Evolutionary conservation across 2,888 invertebrate genomes (phyloP).

Genomic region (Drosophila seclusa): DNA sequence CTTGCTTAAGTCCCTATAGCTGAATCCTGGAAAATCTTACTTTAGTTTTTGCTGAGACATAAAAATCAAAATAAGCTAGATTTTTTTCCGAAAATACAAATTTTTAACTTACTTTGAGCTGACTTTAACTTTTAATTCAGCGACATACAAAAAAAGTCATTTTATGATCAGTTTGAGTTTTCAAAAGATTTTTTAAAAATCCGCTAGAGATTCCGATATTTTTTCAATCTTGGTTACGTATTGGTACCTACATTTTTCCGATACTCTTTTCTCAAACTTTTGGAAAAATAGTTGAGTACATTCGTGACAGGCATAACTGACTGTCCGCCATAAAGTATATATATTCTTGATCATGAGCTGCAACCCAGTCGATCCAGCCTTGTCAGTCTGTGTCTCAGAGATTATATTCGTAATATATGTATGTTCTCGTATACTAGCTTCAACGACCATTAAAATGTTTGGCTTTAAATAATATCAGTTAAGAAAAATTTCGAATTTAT

Average conservation of each 20-base stretch:
- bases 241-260: background rate
- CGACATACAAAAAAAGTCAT: too few species aligned
- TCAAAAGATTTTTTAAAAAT: too few species aligned
- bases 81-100: too few species aligned
- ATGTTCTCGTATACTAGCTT: too few species aligned
- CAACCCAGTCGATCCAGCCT: background rate
- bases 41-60: background rate
- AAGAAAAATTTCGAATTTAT: background rate
- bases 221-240: background rate
- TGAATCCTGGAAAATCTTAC: background rate
- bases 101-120: too few species aligned
- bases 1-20: background rate
- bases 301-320: background rate
- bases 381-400: background rate
- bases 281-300: background rate
- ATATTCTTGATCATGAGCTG: background rate
- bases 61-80: too few species aligned
- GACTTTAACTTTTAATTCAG: too few species aligned
- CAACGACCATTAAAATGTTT: too few species aligned
- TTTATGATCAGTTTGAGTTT: too few species aligned
- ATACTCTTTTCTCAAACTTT: background rate
- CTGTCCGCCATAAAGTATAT: background rate
- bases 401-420: background rate
- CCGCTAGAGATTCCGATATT: too few species aligned
- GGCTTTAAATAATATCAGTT: background rate